A percentile compares a stretch with the other conserved stretches of the same genome.
These are phyloP conservation scores for Pogonophryne albipinna DNA, from an alignment of 2,797 vertebrate genomes.

Conservation along the genomic window DNA sequence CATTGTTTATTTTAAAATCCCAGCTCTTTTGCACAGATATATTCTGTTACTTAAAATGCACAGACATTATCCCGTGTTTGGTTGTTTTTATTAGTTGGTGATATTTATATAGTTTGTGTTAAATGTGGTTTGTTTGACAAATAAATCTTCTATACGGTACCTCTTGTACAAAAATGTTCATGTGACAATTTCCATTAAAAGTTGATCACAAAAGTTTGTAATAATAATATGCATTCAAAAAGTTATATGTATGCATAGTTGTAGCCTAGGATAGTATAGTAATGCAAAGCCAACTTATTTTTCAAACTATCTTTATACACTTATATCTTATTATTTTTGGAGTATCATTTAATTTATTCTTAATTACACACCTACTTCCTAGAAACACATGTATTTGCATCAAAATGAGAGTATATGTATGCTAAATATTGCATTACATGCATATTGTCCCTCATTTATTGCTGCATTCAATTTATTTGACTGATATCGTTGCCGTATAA, in stretches of 20 bases:
- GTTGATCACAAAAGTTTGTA: neutral
- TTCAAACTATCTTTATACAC: slow-evolving; percentile 6
- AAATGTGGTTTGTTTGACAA: neutral
- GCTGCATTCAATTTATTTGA: neutral
- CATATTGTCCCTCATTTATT: slow-evolving; percentile 41
- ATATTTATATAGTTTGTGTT: slow-evolving; percentile 1
- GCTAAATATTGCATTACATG: slow-evolving; percentile 54
- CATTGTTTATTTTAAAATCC: neutral
- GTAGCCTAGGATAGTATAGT: neutral
- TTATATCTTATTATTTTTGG: slow-evolving; percentile 39
- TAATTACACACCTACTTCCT: slow-evolving; percentile 44
- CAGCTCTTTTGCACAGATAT: neutral
- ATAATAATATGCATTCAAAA: neutral
- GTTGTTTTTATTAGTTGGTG: neutral
- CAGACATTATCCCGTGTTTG: neutral
- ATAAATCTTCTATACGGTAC: neutral
- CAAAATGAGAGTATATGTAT: slow-evolving; percentile 44
- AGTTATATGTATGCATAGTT: neutral
- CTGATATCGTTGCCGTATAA: neutral
- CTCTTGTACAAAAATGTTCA: neutral
- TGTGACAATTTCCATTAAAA: neutral
- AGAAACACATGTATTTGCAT: slow-evolving; percentile 58
- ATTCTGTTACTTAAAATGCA: neutral
- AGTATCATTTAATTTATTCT: slow-evolving; percentile 52
- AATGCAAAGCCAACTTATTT: neutral